Evolutionary conservation across 2,113 vertebrate genomes (phyloP), one percentile per base, ranked within the genome.

Genomic region (Spilogale gracilis): DNA sequence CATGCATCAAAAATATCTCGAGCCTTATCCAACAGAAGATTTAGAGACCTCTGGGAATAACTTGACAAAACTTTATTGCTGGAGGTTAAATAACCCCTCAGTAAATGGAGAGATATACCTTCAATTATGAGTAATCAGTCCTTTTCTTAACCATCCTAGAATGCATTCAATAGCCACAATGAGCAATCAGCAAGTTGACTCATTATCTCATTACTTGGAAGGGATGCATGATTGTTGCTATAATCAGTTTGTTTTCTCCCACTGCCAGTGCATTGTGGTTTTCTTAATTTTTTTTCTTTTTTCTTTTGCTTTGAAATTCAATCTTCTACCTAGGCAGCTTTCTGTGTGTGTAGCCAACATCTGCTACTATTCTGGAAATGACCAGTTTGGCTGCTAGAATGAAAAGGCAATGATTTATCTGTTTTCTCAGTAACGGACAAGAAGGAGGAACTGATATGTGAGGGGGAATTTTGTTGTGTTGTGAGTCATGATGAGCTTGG

Each of bases 111-210:
- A 89, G 79, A 11, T 9, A 18, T 1, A 32, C 50, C 67, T 79
- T 38, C 16, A 27, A 54, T 89, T 54, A 63, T 10, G 73, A 76
- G 80, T 89, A 95, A 89, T 95, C 89, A 95, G 80, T 21, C n/a
- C 87, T 63, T 95, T 97, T 97, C 94, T 97, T 65, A 48, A 8
- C 48, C 20, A 1, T 60, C 76, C 43, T 27, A 5, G 60, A n/a
- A 27, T 32, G 52, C 21, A 14, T 61, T 65, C 58, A 1, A 32
- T 32, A 60, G n/a, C 21, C 74, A 94, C 93, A 95, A 43, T 91
- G 9, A 14, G 54, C 73, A 97, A 91, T 97, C 96, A 95, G 96
- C 58, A 32, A 38, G 84, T 23, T 11, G 63, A 25, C 63, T 43
- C 86, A 50, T 85, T 14, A 25, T 73, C 63, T 67, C 89, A 30